These are phyloP conservation scores for Chloroclysta siterata DNA, from an alignment of 2,888 invertebrate species.

Conservation along the genomic window DNA sequence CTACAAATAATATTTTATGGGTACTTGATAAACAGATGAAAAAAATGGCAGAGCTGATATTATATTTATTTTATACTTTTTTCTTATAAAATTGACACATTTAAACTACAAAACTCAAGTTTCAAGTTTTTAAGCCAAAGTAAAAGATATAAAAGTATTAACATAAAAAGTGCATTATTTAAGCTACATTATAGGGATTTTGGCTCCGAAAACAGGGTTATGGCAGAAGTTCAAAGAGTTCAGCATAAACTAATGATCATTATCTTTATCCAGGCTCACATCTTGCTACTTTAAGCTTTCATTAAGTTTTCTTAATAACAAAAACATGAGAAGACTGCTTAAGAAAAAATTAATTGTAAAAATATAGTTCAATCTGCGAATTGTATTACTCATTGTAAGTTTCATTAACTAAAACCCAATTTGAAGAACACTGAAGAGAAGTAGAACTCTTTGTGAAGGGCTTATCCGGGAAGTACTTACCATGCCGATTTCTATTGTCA, in stretches of 20 bases:
- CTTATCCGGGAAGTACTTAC: too few relatives aligned
- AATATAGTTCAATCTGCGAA: too few relatives aligned
- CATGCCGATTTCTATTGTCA: too few relatives aligned
- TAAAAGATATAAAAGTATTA: constrained; percentile 3
- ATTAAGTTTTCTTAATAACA: not conserved
- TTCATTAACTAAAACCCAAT: too few relatives aligned
- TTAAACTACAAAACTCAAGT: not conserved
- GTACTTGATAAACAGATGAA: too few relatives aligned
- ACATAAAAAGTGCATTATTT: constrained; percentile 16
- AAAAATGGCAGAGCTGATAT: too few relatives aligned
- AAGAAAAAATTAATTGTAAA: not conserved
- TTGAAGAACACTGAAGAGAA: too few relatives aligned
- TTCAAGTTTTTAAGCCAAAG: not conserved
- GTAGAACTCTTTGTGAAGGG: too few relatives aligned
- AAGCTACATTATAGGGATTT: constrained; percentile 6
- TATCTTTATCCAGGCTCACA: constrained; percentile 4
- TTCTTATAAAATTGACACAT: too few relatives aligned
- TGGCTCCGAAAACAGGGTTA: not conserved
- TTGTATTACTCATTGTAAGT: too few relatives aligned
- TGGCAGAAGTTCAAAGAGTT: constrained; percentile 2
- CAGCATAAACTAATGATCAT: constrained; percentile 8
- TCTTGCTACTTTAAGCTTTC: not conserved
- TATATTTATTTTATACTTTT: too few relatives aligned
- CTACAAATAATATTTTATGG: too few relatives aligned
- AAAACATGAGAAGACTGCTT: not conserved